Percentiles rank a stretch among this genome's conserved stretches.
phyloP scores from a whole-genome alignment of 2,113 vertebrate genomes.

The Coptodon rendalli region DNA sequence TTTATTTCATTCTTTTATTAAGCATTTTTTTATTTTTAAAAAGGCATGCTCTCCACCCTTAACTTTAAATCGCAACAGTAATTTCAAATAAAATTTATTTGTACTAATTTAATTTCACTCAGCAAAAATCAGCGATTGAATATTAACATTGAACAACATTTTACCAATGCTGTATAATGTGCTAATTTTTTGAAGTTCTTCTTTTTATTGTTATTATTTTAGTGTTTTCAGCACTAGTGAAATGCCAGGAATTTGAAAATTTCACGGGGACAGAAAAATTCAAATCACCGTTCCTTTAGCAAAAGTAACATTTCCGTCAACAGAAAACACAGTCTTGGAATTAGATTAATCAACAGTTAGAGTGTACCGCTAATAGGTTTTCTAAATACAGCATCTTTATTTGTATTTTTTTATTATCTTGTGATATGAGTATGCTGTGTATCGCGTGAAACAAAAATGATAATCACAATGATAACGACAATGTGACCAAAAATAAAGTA shows the following conservation, averaged over 20 bases:
- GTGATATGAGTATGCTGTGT: neutral
- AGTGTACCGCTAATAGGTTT: neutral
- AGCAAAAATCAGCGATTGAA: neutral
- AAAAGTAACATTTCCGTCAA: neutral
- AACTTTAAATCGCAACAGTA: neutral
- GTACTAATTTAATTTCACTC: neutral
- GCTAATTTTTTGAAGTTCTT: neutral
- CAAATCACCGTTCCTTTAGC: neutral
- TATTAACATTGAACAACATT: neutral
- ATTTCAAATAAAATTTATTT: neutral
- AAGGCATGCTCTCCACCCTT: rapidly evolving
- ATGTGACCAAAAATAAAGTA: neutral
- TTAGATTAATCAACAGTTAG: neutral
- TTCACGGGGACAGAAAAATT: neutral
- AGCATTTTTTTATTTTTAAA: neutral
- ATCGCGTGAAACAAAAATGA: neutral
- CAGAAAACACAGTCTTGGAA: neutral
- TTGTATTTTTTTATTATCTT: neutral
- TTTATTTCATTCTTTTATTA: neutral
- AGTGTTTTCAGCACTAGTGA: neutral
- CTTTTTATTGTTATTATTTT: neutral
- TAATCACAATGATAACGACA: neutral
- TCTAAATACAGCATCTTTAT: neutral
- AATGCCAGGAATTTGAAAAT: neutral
- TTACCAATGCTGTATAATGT: neutral